Base-by-base conservation (phyloP, 2,888 invertebrate species). In the Teinopalpus imperialis region DNA sequence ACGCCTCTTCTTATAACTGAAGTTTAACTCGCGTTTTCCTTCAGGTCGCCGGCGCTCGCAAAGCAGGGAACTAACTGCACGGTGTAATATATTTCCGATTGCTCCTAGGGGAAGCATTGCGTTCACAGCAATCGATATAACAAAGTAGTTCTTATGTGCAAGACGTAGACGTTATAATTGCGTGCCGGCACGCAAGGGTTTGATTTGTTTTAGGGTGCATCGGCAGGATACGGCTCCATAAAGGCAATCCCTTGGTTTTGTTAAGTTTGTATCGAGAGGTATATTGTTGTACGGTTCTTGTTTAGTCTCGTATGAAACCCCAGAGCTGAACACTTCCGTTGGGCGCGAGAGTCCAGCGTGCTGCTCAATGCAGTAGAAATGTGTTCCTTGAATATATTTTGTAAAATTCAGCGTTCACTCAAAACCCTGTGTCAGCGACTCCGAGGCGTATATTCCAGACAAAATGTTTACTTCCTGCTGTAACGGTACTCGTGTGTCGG, bases 1-100 rank as follows among this genome's bases (percentile, higher is more conserved):
- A 85, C 80, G 76, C 76, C 60, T 59, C 56, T 58, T 56, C 54
- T 59, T 56, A 59, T 56, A 54, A 58, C 49, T 53, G 54, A 56
- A 55, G 61, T 61, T 56, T 55, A 63, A 58, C 59, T 63, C 57
- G 59, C 57, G 64, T 57, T 63, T 64, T 59, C 66, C 56, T 56
- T 59, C 57, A 57, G 58, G 54, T 45, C 56, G 57, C 53, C 53
- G 52, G 34, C 6, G 49, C 31, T 35, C 40, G 43, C 39, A 48
- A 36, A 43, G 41, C 41, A 13, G 40, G 42, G 31, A 51, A 42
- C 52, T 48, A 48, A 47, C 51, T 44, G 36, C 32, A 45, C 21
- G 14, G 31, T 50, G 49, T 54, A 53, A 54, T 54, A 56, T 55
- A 54, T 54, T 56, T 56, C 52, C 56, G 54, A 57, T 60, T 49